phyloP scores from a whole-genome alignment of 2,888 invertebrate species.

The Dryadula phaetusa region DNA sequence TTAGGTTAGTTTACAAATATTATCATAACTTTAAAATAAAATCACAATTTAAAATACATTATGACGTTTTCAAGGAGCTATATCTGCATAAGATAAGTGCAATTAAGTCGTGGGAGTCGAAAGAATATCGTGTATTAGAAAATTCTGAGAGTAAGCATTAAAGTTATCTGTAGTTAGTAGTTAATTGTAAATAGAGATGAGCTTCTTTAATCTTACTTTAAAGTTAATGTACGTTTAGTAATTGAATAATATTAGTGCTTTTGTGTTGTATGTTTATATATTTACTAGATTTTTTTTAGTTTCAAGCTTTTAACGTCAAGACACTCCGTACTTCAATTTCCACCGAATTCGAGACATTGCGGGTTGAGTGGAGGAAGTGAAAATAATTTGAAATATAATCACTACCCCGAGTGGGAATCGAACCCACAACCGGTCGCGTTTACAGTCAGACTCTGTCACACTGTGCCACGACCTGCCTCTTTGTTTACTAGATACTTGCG shows the following conservation, averaged over 20 bases:
- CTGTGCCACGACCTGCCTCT: too few relatives aligned
- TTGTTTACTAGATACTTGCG: too few relatives aligned
- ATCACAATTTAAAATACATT: neutral
- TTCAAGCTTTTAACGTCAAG: too few relatives aligned
- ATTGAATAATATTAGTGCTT: neutral
- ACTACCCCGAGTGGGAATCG: too few relatives aligned
- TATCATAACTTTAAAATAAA: neutral
- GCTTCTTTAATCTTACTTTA: neutral
- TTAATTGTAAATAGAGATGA: neutral
- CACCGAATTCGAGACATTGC: too few relatives aligned
- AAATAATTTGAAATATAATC: too few relatives aligned
- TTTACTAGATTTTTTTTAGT: too few relatives aligned
- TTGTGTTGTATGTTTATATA: neutral
- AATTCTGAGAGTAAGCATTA: slow-evolving; percentile 9
- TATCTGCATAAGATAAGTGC: neutral
- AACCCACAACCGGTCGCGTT: too few relatives aligned
- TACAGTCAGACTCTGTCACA: too few relatives aligned
- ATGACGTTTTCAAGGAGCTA: neutral
- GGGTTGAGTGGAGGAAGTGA: too few relatives aligned
- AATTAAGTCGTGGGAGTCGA: slow-evolving; percentile 14
- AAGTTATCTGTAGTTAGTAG: slow-evolving; percentile 1
- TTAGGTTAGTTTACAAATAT: neutral
- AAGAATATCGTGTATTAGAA: slow-evolving; percentile 1
- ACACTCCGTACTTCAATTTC: too few relatives aligned
- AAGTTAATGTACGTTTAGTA: neutral